These are phyloP conservation scores for Zaprionus lachaisei DNA, from an alignment of 1,140 invertebrate species.

Conservation along the genomic window DNA sequence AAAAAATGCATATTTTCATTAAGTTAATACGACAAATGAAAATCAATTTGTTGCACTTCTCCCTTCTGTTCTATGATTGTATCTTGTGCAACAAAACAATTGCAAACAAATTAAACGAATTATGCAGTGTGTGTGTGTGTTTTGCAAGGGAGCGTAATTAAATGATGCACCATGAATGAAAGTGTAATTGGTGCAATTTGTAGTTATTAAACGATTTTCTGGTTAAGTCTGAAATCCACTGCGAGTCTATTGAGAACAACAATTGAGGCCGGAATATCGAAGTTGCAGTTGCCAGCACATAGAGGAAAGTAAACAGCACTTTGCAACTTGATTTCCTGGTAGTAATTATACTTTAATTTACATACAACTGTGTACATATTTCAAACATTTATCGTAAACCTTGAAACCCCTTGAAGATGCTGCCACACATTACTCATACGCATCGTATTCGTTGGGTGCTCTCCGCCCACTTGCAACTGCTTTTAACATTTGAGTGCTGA, in stretches of 20 bases:
- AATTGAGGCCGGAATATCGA: background rate
- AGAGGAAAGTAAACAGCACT: background rate
- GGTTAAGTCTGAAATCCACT: background rate
- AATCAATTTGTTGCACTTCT: conserved; percentile 27
- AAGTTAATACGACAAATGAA: conserved; percentile 46
- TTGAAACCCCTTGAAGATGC: background rate
- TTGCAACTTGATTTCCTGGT: background rate
- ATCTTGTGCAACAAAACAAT: background rate
- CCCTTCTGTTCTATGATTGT: background rate
- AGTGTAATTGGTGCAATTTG: background rate
- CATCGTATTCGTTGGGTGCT: conserved; percentile 36
- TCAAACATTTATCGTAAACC: background rate
- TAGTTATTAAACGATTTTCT: background rate
- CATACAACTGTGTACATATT: background rate
- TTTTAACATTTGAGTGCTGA: conserved; percentile 17
- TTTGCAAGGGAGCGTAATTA: conserved; percentile 7
- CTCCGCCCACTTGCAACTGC: conserved; percentile 14
- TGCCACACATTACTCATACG: conserved; percentile 47
- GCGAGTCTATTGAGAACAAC: background rate
- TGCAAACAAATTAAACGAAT: background rate
- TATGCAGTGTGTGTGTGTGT: background rate
- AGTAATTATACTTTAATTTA: background rate
- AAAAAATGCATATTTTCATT: conserved; percentile 26
- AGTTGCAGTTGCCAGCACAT: background rate
- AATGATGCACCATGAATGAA: conserved; percentile 4